Conservation (phyloP, 2,888 invertebrate genomes). For the Gastrophysa polygoni region DNA sequence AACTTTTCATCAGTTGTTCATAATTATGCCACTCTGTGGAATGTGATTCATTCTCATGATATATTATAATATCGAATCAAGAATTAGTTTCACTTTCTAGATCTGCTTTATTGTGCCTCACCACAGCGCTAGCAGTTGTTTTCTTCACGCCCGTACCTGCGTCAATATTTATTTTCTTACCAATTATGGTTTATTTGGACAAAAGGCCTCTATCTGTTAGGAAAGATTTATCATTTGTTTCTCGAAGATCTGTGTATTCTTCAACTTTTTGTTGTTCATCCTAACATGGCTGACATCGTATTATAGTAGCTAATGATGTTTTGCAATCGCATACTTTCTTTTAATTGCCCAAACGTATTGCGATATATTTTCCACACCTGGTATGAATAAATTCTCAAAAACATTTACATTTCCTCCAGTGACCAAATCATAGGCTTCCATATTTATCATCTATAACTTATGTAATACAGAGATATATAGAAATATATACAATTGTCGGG, state of each 20-base stretch:
- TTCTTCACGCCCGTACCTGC: constrained; percentile 4
- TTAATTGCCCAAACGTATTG: constrained; percentile 15
- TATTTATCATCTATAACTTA: background rate
- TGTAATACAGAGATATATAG: background rate
- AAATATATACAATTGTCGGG: background rate
- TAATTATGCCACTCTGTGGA: no score
- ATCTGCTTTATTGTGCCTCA: constrained; percentile 4
- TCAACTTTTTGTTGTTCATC: constrained; percentile 4
- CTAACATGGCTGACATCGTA: constrained; percentile 1
- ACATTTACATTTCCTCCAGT: constrained; percentile 7
- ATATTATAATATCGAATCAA: background rate
- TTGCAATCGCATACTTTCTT: constrained; percentile 16
- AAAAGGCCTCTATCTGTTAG: constrained; percentile 8
- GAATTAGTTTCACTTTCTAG: constrained; percentile 6
- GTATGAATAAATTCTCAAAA: constrained; percentile 14
- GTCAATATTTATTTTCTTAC: constrained; percentile 17
- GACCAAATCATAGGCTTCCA: constrained; percentile 7
- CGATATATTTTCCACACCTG: constrained; percentile 15
- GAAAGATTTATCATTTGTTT: constrained; percentile 12
- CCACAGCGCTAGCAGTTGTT: constrained; percentile 3
- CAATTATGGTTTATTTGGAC: constrained; percentile 13
- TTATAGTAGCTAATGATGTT: constrained; percentile 11
- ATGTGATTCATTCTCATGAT: no score
- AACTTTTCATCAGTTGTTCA: no score
- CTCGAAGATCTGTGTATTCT: constrained; percentile 7